Evolutionary conservation across 1,140 invertebrate species (phyloP).

Genomic region (Drosophila subobscura): DNA sequence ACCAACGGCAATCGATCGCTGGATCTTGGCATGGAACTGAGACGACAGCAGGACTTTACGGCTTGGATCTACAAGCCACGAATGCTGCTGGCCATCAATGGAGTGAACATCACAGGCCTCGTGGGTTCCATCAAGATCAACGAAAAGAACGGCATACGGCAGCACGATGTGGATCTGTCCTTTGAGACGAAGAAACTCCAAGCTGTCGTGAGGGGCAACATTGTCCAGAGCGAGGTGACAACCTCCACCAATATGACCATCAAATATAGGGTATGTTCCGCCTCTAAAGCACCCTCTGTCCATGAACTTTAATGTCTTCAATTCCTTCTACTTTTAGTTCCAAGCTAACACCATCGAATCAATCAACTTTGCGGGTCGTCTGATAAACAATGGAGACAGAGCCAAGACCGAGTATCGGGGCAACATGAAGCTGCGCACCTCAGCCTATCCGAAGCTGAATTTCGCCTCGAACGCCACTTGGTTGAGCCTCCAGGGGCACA

Average conservation of each 20-base stretch:
- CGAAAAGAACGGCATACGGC: conserved; percentile 86
- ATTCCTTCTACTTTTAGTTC: conserved; percentile 85
- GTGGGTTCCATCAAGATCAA: conserved; percentile 84
- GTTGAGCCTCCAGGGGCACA: conserved; percentile 74
- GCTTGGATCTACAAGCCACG: conserved; percentile 86
- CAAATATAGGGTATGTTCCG: conserved; percentile 84
- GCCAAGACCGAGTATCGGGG: conserved; percentile 87
- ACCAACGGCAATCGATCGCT: conserved; percentile 87
- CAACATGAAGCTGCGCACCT: conserved; percentile 87
- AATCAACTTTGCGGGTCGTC: conserved; percentile 87
- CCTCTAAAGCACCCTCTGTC: no score
- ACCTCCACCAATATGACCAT: conserved; percentile 83
- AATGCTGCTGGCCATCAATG: conserved; percentile 87
- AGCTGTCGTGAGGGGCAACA: conserved; percentile 85
- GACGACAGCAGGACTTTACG: conserved; percentile 84
- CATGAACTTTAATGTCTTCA: background rate
- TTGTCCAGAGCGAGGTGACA: conserved; percentile 83
- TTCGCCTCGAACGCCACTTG: conserved; percentile 86
- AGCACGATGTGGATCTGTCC: conserved; percentile 86
- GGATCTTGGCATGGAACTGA: conserved; percentile 83
- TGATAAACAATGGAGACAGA: conserved; percentile 86
- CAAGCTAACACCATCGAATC: conserved; percentile 87
- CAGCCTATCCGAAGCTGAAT: conserved; percentile 90
- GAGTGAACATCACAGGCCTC: conserved; percentile 86
- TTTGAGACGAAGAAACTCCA: conserved; percentile 86